Evolutionary conservation across 1,140 invertebrate species (phyloP), one percentile per base, ranked within the genome.

Genomic region (Drosophila kanapiae): DNA sequence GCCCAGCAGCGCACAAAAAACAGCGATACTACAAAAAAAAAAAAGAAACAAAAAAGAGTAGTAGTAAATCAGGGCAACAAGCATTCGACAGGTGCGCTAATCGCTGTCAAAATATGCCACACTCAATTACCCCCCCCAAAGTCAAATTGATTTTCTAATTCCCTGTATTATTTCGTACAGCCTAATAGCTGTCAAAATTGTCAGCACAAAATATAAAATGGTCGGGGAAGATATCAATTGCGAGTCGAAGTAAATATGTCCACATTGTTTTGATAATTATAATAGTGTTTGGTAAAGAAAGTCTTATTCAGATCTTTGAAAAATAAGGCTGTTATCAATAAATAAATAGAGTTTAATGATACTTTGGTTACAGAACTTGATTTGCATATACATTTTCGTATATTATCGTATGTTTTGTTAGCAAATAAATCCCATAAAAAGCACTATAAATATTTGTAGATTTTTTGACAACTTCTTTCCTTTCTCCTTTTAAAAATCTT

Each of bases 61-160:
- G 43, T n/a, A 60, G 37, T 58, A 75, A 60, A 51, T 69, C 48
- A 65, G 45, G 29, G 60, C 27, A 27, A 37, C 54, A n/a, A 31
- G 18, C 40, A 3, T 45, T 16, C 37, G 67, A 59, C 69, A 58
- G 69, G 40, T 70, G 63, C 9, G 62, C 47, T 42, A 70, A 68
- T 67, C 58, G 64, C 64, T 69, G 65, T 69, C 65, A 72, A 64
- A 75, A 51, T 51, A 51, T 51, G 71, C 43, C 51, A 75, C 57
- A 56, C 59, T 75, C 59, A 75, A 75, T 75, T 75, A 75, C 60
- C 45, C 71, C 13, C 45, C 71, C 13, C 51, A 65, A 51, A 38
- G 43, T 58, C 60, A 75, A 65, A 57, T 75, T 76, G 74, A 76
- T 76, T 76, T 65, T 43, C 31, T 72, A 72, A 72, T 72, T 16